phyloP scores from a whole-genome alignment of 2,888 invertebrate genomes.

The Pocota personata region DNA sequence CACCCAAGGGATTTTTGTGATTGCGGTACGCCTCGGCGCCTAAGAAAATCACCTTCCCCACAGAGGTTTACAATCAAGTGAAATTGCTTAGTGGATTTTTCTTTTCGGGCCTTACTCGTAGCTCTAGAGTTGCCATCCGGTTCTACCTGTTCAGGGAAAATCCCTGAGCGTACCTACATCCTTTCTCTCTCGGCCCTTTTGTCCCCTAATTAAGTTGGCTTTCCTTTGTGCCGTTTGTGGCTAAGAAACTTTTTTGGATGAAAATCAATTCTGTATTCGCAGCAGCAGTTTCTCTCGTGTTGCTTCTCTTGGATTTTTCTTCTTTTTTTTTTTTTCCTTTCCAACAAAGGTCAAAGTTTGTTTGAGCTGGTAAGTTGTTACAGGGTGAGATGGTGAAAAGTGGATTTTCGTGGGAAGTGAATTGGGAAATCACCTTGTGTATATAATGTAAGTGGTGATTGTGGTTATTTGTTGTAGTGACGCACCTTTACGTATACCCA shows the following conservation, averaged over 20 bases:
- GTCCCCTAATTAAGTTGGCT: conserved; percentile 43
- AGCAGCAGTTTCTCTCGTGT: conserved; percentile 1
- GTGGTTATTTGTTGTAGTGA: conserved; percentile 33
- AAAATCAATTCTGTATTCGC: conserved; percentile 39
- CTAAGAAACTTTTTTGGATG: conserved; percentile 15
- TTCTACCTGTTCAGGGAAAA: conserved; percentile 18
- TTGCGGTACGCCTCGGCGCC: conserved; percentile 50
- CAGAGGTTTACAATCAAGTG: conserved; percentile 53
- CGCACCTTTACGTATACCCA: conserved; percentile 11
- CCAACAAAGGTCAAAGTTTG: conserved; percentile 15
- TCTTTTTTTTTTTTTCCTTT: background rate
- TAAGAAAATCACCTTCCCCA: conserved; percentile 43
- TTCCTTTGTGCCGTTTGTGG: conserved; percentile 21
- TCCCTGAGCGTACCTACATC: conserved; percentile 8
- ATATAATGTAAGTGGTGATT: conserved; percentile 47
- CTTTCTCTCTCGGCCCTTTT: conserved; percentile 5
- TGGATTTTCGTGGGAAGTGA: conserved; percentile 51
- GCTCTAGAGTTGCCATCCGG: background rate
- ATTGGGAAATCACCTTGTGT: conserved; percentile 60
- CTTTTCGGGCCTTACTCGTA: background rate
- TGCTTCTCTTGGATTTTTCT: background rate
- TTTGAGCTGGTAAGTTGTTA: background rate
- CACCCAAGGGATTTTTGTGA: conserved; percentile 47
- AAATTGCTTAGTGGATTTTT: conserved; percentile 41
- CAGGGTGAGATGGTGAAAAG: background rate